Base-by-base conservation (phyloP, 92 coral and sea anemone species). In the Epizoanthus stellaris region DNA sequence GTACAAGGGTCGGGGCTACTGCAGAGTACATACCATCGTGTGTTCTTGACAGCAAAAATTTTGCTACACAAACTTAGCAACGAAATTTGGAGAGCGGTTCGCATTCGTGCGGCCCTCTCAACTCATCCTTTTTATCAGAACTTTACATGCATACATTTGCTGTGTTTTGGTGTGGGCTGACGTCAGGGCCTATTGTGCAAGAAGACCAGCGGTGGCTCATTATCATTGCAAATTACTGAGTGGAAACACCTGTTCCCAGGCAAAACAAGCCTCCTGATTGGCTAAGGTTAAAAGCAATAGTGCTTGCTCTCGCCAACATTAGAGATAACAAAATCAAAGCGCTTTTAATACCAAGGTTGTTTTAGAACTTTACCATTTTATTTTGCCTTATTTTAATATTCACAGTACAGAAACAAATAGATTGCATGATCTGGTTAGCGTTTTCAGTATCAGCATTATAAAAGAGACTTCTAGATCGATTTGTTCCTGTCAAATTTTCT, bases 111-210 rank as follows among this genome's bases (percentile, higher is more conserved):
- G 23, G 82, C 72, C 60, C 58, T 42, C 83, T 63, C 71, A 63
- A 20, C 72, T 43, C 83, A 79, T 79, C 83, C 21, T 79, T 79
- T 64, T 79, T 70, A 79, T 79, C 72, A 62, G 13, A 40, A 11
- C 60, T 59, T 40, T 14, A 68, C 74, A 81, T 86, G 89, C 92
- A 89, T 89, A 89, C 86, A 86, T 89, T 89, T 67, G 80, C 73
- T 21, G 73, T 89, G 92, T 89, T 89, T 80, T 86, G 74, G 77
- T 77, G 82, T 23, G 71, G 23, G 67, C 61, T 89, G 89, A 89
- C 92, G 92, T 89, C 89, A 85, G 61, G 2, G 40, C 9, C 73
- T 80, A 85, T 89, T 89, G 92, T 80, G 70, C 52, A 43, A 62
- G 72, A 57, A 79, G 49, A 45, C 52, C 72, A 63, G 83, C 72